Conservation (phyloP, 2,888 invertebrate genomes). For the Lumbricus terrestris region DNA sequence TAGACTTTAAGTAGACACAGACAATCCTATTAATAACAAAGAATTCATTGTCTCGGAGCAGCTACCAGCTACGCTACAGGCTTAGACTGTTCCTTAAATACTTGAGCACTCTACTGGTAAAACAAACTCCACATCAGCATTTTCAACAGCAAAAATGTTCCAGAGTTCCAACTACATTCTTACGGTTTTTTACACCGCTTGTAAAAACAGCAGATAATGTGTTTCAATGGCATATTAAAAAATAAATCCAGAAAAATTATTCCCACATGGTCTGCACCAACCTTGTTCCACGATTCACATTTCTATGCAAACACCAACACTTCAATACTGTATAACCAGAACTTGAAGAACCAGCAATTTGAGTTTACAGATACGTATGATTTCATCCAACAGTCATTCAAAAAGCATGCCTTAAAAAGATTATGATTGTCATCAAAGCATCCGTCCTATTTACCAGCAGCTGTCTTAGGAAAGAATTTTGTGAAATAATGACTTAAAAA, state of each 20-base stretch:
- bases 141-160: neutral
- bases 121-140: neutral
- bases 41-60: neutral
- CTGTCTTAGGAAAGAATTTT: neutral
- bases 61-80: neutral
- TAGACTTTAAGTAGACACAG: neutral
- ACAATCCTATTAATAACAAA: neutral
- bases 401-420: neutral
- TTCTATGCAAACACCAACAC: neutral
- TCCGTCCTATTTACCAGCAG: neutral
- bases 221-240: neutral
- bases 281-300: neutral
- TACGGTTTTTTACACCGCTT: neutral
- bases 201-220: neutral
- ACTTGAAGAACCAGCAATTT: neutral
- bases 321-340: neutral
- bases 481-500: neutral
- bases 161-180: neutral
- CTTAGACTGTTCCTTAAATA: neutral
- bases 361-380: neutral
- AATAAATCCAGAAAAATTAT: neutral
- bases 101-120: neutral
- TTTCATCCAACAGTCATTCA: neutral
- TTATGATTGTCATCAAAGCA: neutral
- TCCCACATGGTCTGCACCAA: neutral